Evolutionary conservation across 2,797 vertebrate genomes (phyloP).

Genomic region (Ambastaia sidthimunki): DNA sequence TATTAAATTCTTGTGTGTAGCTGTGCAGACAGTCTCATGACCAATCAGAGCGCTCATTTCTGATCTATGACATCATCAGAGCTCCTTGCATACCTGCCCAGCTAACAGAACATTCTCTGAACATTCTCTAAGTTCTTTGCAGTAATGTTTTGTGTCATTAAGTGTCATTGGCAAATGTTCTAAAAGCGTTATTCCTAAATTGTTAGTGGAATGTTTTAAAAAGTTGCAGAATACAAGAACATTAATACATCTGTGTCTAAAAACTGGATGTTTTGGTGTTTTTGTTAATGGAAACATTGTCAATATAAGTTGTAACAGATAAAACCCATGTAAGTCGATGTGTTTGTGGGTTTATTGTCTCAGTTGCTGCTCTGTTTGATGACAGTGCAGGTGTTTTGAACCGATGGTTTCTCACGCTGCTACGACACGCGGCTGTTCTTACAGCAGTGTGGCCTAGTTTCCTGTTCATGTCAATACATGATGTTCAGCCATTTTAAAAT

Average conservation of each 20-base stretch:
- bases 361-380: background rate
- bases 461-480: conserved; percentile 22
- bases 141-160: too few relatives aligned
- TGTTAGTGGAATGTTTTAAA: too few relatives aligned
- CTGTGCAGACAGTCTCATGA: conserved; percentile 40
- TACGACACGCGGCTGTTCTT: background rate
- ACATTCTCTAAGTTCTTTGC: too few relatives aligned
- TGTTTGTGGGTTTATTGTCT: background rate
- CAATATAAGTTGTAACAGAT: background rate
- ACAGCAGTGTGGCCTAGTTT: background rate
- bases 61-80: conserved; percentile 72
- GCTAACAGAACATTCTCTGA: too few relatives aligned
- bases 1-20: background rate
- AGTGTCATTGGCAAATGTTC: too few relatives aligned
- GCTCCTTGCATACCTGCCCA: conserved; percentile 50
- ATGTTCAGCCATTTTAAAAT: conserved; percentile 35
- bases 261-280: too few relatives aligned
- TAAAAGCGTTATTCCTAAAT: too few relatives aligned
- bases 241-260: too few relatives aligned
- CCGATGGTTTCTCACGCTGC: background rate
- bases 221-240: too few relatives aligned
- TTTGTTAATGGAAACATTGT: background rate
- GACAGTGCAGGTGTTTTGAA: conserved; percentile 7
- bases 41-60: conserved; percentile 61
- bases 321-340: background rate